Base-by-base conservation (phyloP, 2,888 invertebrate species). In the Spicauda simplicius region DNA sequence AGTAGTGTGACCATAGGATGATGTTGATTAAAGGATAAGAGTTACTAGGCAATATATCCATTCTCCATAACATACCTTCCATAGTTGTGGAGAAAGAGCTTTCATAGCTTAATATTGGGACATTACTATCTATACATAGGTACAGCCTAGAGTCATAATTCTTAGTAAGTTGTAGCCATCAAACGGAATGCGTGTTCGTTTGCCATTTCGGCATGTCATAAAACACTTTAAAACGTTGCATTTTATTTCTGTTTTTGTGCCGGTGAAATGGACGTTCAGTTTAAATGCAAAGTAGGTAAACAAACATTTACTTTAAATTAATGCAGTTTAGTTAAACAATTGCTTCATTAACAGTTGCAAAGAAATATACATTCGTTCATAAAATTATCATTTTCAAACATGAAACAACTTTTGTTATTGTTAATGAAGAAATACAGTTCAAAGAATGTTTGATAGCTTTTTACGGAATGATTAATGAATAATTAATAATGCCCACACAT, bases 321-420 rank as follows among this genome's bases (percentile, higher is more conserved):
- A 41, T 41, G 20, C 11, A 2, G 48, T 56, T 8, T 48, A 48
- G 48, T 63, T 48, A 56, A 63, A 48, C 55, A 56, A 63, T 54
- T 18, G 55, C 63, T 63, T 63, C 56, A 63, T 63, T 64, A 53
- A 20, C 20, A 16, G 19, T 37, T 52, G 48, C 45, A 52, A 52
- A 25, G 48, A 30, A 64, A 58, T 10, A 57, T 33, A 56, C 30
- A 64, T 57, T 41, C 52, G n/a, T 52, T 16, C 52, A 52, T 41
- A 58, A 55, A 58, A 57, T 57, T n/a, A 37, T 37, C 57, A 50
- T 64, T 64, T 8, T 16, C 2, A 53, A 53, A 57, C 19, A n/a
- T n/a, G 48, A 16, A 48, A 48, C 16, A 16, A 48, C 16, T 48
- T 48, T n/a, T 48, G n/a, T 16, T 48, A 7, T 6, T 48, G n/a